Percentiles rank a stretch among this genome's conserved stretches.
These are phyloP conservation scores for Pyrrhura leucotis DNA, from an alignment of 2,797 vertebrate species.

Conservation along the genomic window DNA sequence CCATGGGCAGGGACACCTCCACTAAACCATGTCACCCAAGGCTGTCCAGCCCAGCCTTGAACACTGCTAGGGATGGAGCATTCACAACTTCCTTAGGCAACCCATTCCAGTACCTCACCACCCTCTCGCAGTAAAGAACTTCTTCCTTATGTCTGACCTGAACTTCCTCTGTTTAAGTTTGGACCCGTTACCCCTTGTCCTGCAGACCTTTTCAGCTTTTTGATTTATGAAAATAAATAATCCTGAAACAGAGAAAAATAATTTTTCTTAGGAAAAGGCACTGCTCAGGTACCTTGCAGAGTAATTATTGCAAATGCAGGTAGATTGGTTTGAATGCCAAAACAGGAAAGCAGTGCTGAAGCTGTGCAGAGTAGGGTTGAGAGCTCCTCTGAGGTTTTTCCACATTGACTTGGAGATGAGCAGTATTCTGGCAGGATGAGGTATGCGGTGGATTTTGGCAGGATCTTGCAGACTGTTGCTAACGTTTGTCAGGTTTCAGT, in stretches of 20 bases:
- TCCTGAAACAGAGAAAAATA: neutral
- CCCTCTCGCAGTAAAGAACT: too few species aligned
- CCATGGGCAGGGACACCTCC: too few species aligned
- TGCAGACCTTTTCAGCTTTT: neutral
- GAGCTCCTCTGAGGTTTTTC: neutral
- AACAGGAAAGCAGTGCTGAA: neutral
- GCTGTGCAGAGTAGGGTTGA: rapidly evolving
- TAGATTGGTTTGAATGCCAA: neutral
- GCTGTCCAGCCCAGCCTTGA: too few species aligned
- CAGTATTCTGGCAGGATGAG: neutral
- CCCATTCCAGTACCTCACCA: too few species aligned
- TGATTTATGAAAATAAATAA: neutral
- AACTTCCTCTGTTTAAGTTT: too few species aligned
- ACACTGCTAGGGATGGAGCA: too few species aligned
- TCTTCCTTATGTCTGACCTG: too few species aligned
- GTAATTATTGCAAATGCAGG: neutral
- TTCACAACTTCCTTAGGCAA: too few species aligned
- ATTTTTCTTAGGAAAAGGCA: neutral
- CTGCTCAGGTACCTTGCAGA: neutral
- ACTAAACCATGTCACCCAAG: too few species aligned
- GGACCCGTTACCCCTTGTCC: neutral
- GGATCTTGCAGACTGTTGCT: neutral
- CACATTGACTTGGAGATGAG: neutral
- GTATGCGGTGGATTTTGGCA: neutral
- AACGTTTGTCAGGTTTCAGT: neutral